Percentiles rank a stretch among this genome's conserved stretches.
These are phyloP conservation scores for Melanotaenia duboulayi DNA, from an alignment of 2,113 vertebrate species.

Conservation along the genomic window DNA sequence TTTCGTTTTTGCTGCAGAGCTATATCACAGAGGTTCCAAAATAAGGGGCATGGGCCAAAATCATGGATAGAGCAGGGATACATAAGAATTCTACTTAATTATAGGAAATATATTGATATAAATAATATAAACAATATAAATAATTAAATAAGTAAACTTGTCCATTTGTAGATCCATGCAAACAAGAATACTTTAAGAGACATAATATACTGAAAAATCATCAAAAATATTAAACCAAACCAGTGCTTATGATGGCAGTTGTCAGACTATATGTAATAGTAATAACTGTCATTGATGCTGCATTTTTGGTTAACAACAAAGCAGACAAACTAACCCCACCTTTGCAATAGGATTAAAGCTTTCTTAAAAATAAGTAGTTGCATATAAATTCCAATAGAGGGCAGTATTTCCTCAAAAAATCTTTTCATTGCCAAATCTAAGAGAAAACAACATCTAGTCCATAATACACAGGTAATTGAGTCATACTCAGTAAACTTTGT, in stretches of 20 bases:
- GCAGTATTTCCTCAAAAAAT: conserved; percentile 49
- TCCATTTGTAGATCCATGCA: background rate
- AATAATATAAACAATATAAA: no score
- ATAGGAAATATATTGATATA: no score
- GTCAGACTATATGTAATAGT: background rate
- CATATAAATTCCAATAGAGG: conserved; percentile 48
- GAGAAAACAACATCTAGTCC: background rate
- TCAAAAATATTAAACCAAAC: background rate
- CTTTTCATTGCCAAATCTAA: background rate
- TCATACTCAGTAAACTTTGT: conserved; percentile 1
- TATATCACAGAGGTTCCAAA: conserved; percentile 24
- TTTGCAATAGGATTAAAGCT: background rate
- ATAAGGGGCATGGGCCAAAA: background rate
- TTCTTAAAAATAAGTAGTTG: background rate
- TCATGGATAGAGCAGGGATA: background rate
- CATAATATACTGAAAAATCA: background rate
- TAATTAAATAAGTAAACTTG: background rate
- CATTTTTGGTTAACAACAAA: no score
- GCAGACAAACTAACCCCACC: background rate
- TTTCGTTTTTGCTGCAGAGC: background rate
- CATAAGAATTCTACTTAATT: background rate
- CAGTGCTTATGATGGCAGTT: background rate
- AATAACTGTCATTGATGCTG: background rate
- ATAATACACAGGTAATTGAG: background rate
- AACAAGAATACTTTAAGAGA: background rate